Base-by-base conservation (phyloP, 1,140 invertebrate genomes). In the Forficula auricularia region DNA sequence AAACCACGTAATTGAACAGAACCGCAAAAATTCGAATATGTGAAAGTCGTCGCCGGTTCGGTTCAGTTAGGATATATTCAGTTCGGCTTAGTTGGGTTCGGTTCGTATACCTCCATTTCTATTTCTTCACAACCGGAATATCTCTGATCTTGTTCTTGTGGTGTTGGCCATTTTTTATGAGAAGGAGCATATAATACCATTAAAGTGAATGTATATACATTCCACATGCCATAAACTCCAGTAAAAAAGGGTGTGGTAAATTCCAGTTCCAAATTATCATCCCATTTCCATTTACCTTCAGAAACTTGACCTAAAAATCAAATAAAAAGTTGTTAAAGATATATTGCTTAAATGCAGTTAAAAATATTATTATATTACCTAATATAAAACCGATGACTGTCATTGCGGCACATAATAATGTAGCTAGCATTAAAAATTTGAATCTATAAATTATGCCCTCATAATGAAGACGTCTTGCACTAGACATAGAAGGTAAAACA, bases 171-270 rank as follows among this genome's bases (percentile, higher is more conserved):
- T 49, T 78, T 76, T 57, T 98, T 99, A 59, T 98, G 94, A 41
- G 92, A 97, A 12, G 95, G 95, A 10, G 95, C 91, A 67, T 99
- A 99, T 38, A 98, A 65, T 41, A 88, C 88, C 19, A 99, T 67
- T 47, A 99, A 64, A 10, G 88, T 82, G 57, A 94, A 80, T 13
- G 95, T 95, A 58, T 99, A 99, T 52, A 98, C 79, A 64, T 99
- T 99, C 95, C 95, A 99, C 89, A 98, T 98, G 43, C 92, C 95
- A 66, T 97, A 98, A 22, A 95, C 91, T 20, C 91, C 94, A 48
- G 92, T 97, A 50, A 95, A 86, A 58, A 99, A 90, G 36, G 89
- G 91, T 20, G 91, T 95, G 16, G 91, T 90, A 54, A 91, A 85
- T 62, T 97, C 84, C 20, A 97, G 60, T 50, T 78, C 75, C 54